phyloP scores from a whole-genome alignment of 2,113 vertebrate species.

The Pipra filicauda region DNA sequence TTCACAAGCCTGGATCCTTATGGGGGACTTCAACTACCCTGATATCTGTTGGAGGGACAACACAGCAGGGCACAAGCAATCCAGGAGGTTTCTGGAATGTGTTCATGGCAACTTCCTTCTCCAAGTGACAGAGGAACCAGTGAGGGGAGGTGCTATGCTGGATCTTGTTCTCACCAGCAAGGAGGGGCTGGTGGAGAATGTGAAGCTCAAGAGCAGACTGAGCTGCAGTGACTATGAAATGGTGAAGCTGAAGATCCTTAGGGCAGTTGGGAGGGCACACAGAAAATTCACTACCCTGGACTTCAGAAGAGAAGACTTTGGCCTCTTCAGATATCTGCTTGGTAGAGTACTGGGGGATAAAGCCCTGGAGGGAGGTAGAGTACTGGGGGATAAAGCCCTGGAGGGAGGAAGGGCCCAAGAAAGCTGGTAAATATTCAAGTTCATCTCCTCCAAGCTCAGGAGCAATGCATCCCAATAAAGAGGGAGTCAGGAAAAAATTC shows the following conservation, averaged over 20 bases:
- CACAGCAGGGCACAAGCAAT: neutral
- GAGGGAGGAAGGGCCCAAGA: neutral
- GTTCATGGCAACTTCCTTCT: neutral
- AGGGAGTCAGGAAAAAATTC: neutral
- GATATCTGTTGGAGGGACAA: neutral
- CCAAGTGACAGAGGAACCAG: neutral
- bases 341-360: neutral
- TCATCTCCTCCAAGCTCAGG: neutral
- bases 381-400: neutral
- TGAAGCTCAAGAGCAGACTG: neutral
- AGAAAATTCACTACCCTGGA: neutral
- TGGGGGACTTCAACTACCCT: rapidly evolving
- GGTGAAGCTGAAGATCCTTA: neutral
- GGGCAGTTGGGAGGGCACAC: too few relatives aligned
- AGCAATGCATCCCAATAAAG: neutral
- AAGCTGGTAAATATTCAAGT: neutral
- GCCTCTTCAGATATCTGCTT: neutral
- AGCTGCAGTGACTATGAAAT: neutral
- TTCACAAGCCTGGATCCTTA: too few relatives aligned
- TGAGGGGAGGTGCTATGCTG: rapidly evolving
- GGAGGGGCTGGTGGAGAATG: rapidly evolving
- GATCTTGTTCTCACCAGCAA: neutral
- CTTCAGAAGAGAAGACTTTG: neutral
- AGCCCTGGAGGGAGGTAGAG: neutral
- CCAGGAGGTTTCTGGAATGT: neutral